These are phyloP conservation scores for Epirrhoe alternata DNA, from an alignment of 2,888 invertebrate genomes.

Conservation along the genomic window DNA sequence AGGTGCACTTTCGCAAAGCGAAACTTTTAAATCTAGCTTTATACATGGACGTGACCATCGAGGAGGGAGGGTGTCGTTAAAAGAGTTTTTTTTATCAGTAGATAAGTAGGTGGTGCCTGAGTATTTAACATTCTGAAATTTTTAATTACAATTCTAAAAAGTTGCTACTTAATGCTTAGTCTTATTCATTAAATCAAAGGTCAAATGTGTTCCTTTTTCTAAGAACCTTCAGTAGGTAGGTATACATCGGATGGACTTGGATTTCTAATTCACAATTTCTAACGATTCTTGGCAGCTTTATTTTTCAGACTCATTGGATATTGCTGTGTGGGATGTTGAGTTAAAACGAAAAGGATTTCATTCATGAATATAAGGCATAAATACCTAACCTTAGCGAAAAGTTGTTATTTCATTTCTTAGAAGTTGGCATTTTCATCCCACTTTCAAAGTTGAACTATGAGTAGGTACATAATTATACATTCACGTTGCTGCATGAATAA, in stretches of 20 bases:
- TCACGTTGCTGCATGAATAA: slow-evolving; percentile 25
- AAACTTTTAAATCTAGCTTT: slow-evolving; percentile 15
- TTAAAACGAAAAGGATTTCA: not conserved
- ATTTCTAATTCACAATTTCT: not conserved
- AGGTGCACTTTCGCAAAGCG: slow-evolving; percentile 9
- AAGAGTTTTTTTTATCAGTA: not conserved
- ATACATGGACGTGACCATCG: not conserved
- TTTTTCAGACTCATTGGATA: slow-evolving; percentile 1
- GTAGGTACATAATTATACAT: slow-evolving; percentile 15
- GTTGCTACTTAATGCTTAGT: not conserved
- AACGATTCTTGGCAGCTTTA: not conserved
- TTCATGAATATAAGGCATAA: slow-evolving; percentile 2
- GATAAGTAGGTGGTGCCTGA: too few relatives aligned
- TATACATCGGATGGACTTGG: not conserved
- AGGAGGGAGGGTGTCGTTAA: not conserved
- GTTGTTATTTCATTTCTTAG: slow-evolving; percentile 1
- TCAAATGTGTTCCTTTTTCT: too few relatives aligned
- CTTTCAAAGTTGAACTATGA: slow-evolving; percentile 1
- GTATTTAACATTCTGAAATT: not conserved
- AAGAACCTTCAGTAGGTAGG: not conserved
- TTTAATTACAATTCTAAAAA: not conserved
- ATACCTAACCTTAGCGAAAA: not conserved
- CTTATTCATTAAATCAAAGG: too few relatives aligned
- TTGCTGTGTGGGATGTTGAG: not conserved
- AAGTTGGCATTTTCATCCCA: slow-evolving; percentile 13